phyloP scores from a whole-genome alignment of 2,888 invertebrate genomes.

The Amaurobius ferox region DNA sequence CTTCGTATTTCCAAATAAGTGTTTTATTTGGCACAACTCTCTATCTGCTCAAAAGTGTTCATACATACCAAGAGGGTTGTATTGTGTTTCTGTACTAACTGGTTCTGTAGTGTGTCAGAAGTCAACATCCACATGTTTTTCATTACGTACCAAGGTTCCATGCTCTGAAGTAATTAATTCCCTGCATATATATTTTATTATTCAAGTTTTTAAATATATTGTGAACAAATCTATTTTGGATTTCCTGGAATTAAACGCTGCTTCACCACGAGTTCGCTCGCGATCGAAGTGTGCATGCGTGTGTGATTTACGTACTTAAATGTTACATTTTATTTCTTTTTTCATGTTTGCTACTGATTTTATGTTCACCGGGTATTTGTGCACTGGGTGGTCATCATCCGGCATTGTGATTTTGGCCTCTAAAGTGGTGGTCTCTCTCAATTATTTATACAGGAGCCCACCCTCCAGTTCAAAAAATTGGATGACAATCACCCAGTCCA shows the following conservation, averaged over 20 bases:
- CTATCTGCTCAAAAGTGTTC: slow-evolving; percentile 66
- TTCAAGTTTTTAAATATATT: slow-evolving; percentile 72
- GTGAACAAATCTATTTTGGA: slow-evolving; percentile 73
- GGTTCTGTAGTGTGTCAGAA: slow-evolving; percentile 53
- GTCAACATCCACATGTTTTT: slow-evolving; percentile 42
- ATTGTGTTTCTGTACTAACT: slow-evolving; percentile 49
- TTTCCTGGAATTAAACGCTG: slow-evolving; percentile 38
- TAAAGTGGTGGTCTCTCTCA: neutral
- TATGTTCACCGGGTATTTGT: slow-evolving; percentile 14
- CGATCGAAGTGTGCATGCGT: slow-evolving; percentile 28
- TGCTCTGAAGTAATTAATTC: slow-evolving; percentile 70
- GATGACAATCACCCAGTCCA: neutral
- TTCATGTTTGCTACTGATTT: slow-evolving; percentile 54
- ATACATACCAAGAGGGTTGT: slow-evolving; percentile 57
- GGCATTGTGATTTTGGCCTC: neutral
- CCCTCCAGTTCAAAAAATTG: neutral
- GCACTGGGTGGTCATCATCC: neutral
- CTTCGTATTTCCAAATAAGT: slow-evolving; percentile 39
- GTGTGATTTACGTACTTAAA: slow-evolving; percentile 72
- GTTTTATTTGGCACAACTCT: slow-evolving; percentile 58
- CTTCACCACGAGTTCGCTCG: slow-evolving; percentile 28
- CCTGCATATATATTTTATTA: slow-evolving; percentile 73
- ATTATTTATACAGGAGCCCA: neutral
- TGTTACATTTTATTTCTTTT: slow-evolving; percentile 54
- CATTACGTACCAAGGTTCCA: slow-evolving; percentile 68